A percentile compares a stretch with the other conserved stretches of the same genome.
These are phyloP conservation scores for Scaptodrosophila latifasciaeformis DNA, from an alignment of 2,888 invertebrate species.

Conservation along the genomic window DNA sequence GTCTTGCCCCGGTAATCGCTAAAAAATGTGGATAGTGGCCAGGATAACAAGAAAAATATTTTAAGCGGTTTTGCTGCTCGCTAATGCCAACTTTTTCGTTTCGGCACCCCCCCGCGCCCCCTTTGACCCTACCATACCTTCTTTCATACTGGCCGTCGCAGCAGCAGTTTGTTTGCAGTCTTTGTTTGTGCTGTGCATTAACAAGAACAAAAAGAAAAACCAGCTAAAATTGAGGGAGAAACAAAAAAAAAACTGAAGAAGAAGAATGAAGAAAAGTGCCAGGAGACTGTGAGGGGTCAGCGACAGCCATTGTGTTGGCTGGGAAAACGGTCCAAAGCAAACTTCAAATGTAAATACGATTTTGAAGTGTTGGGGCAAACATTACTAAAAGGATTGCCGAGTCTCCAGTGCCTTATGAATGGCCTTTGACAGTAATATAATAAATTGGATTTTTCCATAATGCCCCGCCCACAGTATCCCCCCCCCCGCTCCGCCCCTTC, in stretches of 20 bases:
- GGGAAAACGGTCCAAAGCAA: slow-evolving; percentile 26
- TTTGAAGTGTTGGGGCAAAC: slow-evolving; percentile 20
- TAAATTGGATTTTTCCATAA: no score
- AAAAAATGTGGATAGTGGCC: background rate
- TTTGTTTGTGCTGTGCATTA: slow-evolving; percentile 14
- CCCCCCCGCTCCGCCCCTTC: no score
- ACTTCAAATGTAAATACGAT: slow-evolving; percentile 35
- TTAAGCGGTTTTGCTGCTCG: slow-evolving; percentile 15
- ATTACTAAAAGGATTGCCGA: slow-evolving; percentile 36
- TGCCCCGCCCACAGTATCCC: no score
- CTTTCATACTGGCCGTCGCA: no score
- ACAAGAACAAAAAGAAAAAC: slow-evolving; percentile 3
- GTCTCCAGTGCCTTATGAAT: slow-evolving; percentile 19
- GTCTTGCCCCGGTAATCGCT: background rate
- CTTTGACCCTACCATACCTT: background rate
- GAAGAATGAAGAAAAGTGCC: background rate
- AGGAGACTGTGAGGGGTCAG: no score
- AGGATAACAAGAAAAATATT: slow-evolving; percentile 11
- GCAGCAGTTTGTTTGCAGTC: slow-evolving; percentile 3
- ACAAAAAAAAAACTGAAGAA: background rate
- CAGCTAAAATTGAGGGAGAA: no score
- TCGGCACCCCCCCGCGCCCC: background rate
- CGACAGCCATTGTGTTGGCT: background rate
- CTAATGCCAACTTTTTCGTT: slow-evolving; percentile 16
- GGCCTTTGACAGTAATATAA: no score